These are phyloP conservation scores for Hypsopygia costalis DNA, from an alignment of 2,888 invertebrate genomes.

Conservation along the genomic window DNA sequence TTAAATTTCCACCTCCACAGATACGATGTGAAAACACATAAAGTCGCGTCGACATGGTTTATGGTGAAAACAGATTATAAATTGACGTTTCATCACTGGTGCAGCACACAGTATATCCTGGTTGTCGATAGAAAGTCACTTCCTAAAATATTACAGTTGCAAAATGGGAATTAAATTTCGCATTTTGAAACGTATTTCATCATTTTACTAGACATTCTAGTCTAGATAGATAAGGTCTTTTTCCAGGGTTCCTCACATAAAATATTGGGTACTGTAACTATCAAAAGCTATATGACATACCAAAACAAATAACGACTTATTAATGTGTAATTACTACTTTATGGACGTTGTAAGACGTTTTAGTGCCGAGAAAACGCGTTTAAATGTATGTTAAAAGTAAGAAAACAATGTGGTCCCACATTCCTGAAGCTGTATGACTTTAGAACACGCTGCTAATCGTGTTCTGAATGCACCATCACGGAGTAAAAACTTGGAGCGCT, in stretches of 20 bases:
- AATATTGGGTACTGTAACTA: too few species aligned
- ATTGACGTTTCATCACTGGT: slow-evolving; percentile 28
- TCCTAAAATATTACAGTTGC: not conserved
- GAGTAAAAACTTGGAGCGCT: slow-evolving; percentile 35
- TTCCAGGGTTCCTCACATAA: too few species aligned
- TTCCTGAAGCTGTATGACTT: slow-evolving; percentile 43
- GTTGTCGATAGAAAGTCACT: slow-evolving; percentile 8
- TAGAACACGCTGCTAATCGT: slow-evolving; percentile 60
- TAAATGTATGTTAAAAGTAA: slow-evolving; percentile 28
- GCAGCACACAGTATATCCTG: not conserved
- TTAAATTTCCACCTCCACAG: slow-evolving; percentile 26
- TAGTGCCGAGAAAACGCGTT: slow-evolving; percentile 33
- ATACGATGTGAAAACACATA: slow-evolving; percentile 35
- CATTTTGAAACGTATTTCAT: too few species aligned
- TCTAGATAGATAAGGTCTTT: too few species aligned
- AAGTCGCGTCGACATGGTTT: slow-evolving; percentile 33
- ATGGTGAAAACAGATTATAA: slow-evolving; percentile 30
- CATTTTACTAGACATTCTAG: too few species aligned
- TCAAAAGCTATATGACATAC: too few species aligned
- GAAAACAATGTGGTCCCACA: slow-evolving; percentile 52
- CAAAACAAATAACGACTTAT: too few species aligned
- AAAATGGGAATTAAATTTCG: not conserved
- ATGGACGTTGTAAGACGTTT: slow-evolving; percentile 13
- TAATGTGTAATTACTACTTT: not conserved
- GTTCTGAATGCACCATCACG: slow-evolving; percentile 65